Evolutionary conservation across 2,888 invertebrate species (phyloP), one percentile per base, ranked within the genome.

Genomic region (Thumatha senex): DNA sequence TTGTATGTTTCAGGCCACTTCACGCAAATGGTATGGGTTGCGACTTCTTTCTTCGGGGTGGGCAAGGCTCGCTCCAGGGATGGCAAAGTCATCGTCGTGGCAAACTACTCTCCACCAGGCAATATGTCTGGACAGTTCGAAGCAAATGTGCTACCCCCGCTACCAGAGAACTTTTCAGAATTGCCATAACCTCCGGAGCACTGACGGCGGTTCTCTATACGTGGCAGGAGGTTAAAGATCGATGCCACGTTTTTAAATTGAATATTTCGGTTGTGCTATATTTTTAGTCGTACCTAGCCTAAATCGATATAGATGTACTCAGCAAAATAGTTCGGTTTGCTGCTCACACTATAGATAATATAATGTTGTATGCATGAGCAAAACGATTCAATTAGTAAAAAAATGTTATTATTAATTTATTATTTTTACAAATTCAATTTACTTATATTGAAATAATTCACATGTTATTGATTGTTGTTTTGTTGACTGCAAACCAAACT

Each of bases 11-110:
- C 83, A 96, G 97, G 97, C 52, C 96, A 97, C 82, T 97, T 97
- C 83, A 96, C 96, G 0, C 97, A 97, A 86, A 92, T 97, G 82
- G 96, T 97, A 18, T 97, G 97, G 97, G 93, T 94, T 34, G 93
- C 92, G 41, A 96, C 95, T 1, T 93, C 93, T 40, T 93, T 94
- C 78, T 94, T 97, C 74, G 97, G 97, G 2, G 94, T 97, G 0
- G 97, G 96, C 7, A 96, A 96, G 75, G 96, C 96, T 0, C 93
- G 94, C 46, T 95, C 95, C 31, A 90, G 95, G 39, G 95, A 95
- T 12, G 96, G 96, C 11, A 96, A 96, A 74, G 92, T 96, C 40
- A 95, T 96, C 59, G 96, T 97, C 0, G 97, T 97, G 0, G 96
- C 96, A 12, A 96, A 96, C 84, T 97, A 97, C 80, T 93, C 94